These are phyloP conservation scores for Bambusicola thoracicus DNA, from an alignment of 2,113 vertebrate genomes.

Conservation along the genomic window DNA sequence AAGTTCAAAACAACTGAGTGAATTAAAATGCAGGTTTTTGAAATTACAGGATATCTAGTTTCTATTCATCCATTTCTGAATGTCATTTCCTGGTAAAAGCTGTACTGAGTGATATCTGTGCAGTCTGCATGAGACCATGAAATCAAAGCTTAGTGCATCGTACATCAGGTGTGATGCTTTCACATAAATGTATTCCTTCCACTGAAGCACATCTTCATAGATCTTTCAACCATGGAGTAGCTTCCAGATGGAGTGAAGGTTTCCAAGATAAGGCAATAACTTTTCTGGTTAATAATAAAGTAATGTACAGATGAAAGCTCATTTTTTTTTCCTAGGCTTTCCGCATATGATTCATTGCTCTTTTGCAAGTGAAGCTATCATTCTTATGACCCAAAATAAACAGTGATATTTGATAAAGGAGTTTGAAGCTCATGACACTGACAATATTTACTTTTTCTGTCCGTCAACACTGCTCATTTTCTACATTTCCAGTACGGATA, in stretches of 20 bases:
- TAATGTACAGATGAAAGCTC: slow-evolving; percentile 30
- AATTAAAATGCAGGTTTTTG: slow-evolving; percentile 24
- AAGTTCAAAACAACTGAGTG: background rate
- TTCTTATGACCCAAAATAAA: slow-evolving; percentile 22
- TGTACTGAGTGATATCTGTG: slow-evolving; percentile 54
- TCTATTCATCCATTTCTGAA: background rate
- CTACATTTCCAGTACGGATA: background rate
- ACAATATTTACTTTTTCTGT: background rate
- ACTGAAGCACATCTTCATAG: slow-evolving; percentile 38
- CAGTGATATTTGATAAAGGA: slow-evolving; percentile 18
- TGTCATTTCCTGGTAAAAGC: slow-evolving; percentile 38
- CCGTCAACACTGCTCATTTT: background rate
- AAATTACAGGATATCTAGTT: slow-evolving; percentile 24
- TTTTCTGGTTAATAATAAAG: slow-evolving; percentile 57
- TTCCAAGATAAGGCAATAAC: slow-evolving; percentile 63
- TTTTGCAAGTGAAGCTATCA: slow-evolving; percentile 22
- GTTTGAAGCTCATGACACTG: background rate
- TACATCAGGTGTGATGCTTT: slow-evolving; percentile 28
- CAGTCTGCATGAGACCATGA: slow-evolving; percentile 57
- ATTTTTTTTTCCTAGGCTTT: background rate
- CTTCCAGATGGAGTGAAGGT: slow-evolving; percentile 50
- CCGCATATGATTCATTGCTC: slow-evolving; percentile 18
- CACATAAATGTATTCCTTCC: slow-evolving; percentile 52
- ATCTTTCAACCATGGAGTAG: slow-evolving; percentile 39
- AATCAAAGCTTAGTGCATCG: slow-evolving; percentile 53